Conservation (phyloP, 1,140 invertebrate genomes). For the Calycopis cecrops region DNA sequence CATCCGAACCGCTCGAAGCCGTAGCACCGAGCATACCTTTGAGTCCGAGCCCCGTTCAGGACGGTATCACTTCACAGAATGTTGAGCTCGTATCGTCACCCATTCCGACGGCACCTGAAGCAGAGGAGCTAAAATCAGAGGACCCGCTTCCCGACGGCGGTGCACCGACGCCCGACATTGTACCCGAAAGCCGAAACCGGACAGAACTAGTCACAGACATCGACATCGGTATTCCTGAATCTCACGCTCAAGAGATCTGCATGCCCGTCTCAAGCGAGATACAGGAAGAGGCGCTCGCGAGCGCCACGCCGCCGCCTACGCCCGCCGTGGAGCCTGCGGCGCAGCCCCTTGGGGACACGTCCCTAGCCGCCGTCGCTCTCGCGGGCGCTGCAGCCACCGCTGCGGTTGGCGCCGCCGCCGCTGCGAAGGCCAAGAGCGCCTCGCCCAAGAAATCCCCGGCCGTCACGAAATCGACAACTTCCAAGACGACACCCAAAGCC, state of each 20-base stretch:
- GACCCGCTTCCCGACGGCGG: slow-evolving; percentile 18
- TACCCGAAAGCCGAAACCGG: slow-evolving; percentile 45
- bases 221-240: slow-evolving; percentile 58
- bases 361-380: slow-evolving; percentile 36
- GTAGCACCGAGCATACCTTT: background rate
- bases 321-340: slow-evolving; percentile 35
- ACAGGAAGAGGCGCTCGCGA: slow-evolving; percentile 36
- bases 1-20: too few species aligned
- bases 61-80: background rate
- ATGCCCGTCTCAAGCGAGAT: slow-evolving; percentile 56
- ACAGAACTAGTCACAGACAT: slow-evolving; percentile 57
- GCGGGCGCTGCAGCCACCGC: slow-evolving; percentile 35
- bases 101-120: background rate
- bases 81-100: background rate
- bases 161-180: slow-evolving; percentile 49
- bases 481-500: slow-evolving; percentile 32
- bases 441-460: slow-evolving; percentile 43
- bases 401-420: slow-evolving; percentile 32
- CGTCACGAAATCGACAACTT: slow-evolving; percentile 32
- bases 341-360: slow-evolving; percentile 21
- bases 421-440: slow-evolving; percentile 33
- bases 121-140: slow-evolving; percentile 6
- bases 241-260: slow-evolving; percentile 60
- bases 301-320: slow-evolving; percentile 46
- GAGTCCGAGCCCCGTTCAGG: slow-evolving; percentile 3